These are phyloP conservation scores for Gadopsis bispinosus DNA, from an alignment of 2,797 vertebrate species.

Conservation along the genomic window DNA sequence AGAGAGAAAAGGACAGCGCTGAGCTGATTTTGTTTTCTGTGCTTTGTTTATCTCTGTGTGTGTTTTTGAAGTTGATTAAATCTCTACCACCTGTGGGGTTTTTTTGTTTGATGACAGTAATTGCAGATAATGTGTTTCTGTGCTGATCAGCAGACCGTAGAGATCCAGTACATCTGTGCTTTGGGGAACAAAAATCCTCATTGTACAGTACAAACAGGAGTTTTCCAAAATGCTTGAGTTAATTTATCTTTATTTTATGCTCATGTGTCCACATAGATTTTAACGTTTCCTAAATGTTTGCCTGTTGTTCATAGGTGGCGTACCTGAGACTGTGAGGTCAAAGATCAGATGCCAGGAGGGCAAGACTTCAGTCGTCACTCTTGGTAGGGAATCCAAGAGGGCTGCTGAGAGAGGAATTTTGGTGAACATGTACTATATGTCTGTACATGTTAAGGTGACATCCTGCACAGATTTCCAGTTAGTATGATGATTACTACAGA, in stretches of 20 bases:
- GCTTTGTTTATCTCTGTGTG: conserved; percentile 59
- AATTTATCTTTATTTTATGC: conserved; percentile 10
- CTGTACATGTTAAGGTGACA: neutral
- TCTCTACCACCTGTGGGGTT: conserved; percentile 60
- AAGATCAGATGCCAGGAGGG: conserved; percentile 17
- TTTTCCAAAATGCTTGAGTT: conserved; percentile 24
- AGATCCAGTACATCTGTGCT: conserved; percentile 38
- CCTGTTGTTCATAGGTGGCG: conserved; percentile 70
- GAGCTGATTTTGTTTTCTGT: conserved; percentile 61
- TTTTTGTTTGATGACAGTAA: conserved; percentile 59
- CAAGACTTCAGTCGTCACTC: neutral
- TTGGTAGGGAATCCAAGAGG: neutral
- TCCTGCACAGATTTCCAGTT: conserved; percentile 5
- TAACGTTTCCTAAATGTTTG: neutral
- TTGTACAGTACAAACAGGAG: neutral
- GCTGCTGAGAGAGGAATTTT: neutral
- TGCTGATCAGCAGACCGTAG: conserved; percentile 39
- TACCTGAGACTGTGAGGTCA: conserved; percentile 77
- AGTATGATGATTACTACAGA: neutral
- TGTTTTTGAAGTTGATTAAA: conserved; percentile 75
- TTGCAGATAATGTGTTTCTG: conserved; percentile 64
- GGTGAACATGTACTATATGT: neutral
- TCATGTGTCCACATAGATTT: neutral
- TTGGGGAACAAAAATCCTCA: conserved; percentile 18
- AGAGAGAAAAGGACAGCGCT: conserved; percentile 20